phyloP scores from a whole-genome alignment of 2,888 invertebrate genomes.

The Caenorhabditis sp. region DNA sequence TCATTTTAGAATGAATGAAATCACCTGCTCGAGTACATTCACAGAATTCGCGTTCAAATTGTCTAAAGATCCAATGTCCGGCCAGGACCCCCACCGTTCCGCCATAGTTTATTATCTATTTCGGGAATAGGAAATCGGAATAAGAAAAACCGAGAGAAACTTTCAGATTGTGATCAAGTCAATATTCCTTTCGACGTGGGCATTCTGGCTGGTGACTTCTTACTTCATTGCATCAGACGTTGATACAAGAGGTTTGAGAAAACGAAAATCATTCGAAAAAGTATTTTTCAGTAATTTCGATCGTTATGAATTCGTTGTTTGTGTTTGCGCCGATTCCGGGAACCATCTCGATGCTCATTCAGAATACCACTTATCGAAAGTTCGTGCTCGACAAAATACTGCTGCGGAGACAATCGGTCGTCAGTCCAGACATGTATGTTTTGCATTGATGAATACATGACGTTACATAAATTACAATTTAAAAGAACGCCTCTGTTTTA shows the following conservation, averaged over 20 bases:
- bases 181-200: conserved; percentile 19
- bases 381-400: conserved; percentile 12
- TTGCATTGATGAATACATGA: too few species aligned
- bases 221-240: conserved; percentile 5
- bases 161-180: conserved; percentile 31
- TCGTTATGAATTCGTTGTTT: conserved; percentile 7
- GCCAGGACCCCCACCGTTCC: too few species aligned
- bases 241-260: conserved; percentile 16
- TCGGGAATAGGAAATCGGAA: too few species aligned
- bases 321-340: conserved; percentile 25
- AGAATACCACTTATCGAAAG: conserved; percentile 20
- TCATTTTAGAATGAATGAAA: too few species aligned
- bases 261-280: too few species aligned
- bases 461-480: not conserved
- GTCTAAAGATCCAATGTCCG: too few species aligned
- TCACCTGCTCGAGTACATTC: too few species aligned
- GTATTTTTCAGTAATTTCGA: conserved; percentile 22
- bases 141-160: too few species aligned
- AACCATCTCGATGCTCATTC: conserved; percentile 21
- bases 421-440: too few species aligned
- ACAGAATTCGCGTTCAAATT: too few species aligned
- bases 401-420: not conserved
- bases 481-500: too few species aligned
- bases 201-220: conserved; percentile 23
- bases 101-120: too few species aligned